Conservation (phyloP, 2,113 vertebrate species). For the Oplegnathus fasciatus region DNA sequence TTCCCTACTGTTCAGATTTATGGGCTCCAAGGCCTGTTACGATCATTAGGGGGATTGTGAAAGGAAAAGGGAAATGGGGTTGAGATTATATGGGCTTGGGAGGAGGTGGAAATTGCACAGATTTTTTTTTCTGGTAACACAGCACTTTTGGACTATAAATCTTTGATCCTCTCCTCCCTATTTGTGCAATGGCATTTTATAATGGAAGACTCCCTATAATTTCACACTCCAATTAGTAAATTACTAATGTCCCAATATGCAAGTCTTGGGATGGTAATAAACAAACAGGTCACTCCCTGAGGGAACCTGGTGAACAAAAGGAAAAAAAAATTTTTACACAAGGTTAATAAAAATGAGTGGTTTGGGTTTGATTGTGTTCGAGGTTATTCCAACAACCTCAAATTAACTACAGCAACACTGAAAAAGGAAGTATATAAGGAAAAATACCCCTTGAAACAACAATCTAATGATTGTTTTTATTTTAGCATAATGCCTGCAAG, state of each 20-base stretch:
- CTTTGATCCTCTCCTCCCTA: constrained; percentile 72
- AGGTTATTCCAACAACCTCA: not conserved
- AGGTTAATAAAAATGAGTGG: not conserved
- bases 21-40: constrained; percentile 74
- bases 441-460: constrained; percentile 28
- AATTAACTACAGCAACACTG: not conserved
- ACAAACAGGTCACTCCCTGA: constrained; percentile 56
- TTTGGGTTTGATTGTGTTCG: constrained; percentile 29
- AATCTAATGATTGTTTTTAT: constrained; percentile 25
- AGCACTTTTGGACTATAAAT: constrained; percentile 79
- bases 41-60: constrained; percentile 77
- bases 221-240: constrained; percentile 82
- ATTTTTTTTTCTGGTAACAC: constrained; percentile 68
- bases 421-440: not conserved
- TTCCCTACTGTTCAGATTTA: constrained; percentile 78
- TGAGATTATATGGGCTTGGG: constrained; percentile 60
- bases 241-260: constrained; percentile 59
- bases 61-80: constrained; percentile 68
- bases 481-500: constrained; percentile 34
- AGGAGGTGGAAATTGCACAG: constrained; percentile 62
- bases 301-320: constrained; percentile 13
- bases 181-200: constrained; percentile 72
- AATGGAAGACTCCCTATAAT: constrained; percentile 67
- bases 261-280: constrained; percentile 22
- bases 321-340: not conserved